phyloP scores from a whole-genome alignment of 2,888 invertebrate species.

The Microplitis deprimator region DNA sequence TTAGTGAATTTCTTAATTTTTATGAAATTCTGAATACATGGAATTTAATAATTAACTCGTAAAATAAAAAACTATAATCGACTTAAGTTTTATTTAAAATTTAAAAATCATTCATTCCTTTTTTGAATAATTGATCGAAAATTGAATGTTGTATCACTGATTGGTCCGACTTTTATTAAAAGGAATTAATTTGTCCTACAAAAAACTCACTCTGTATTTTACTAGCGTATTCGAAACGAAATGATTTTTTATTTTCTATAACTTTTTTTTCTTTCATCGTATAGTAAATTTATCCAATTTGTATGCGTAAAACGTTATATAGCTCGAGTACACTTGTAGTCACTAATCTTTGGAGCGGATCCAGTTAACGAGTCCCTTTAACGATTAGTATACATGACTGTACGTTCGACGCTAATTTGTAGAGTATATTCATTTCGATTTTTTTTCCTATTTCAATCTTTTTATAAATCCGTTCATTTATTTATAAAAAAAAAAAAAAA shows the following conservation, averaged over 20 bases:
- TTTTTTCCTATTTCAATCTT: background rate
- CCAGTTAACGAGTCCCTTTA: constrained; percentile 36
- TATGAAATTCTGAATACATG: too few species aligned
- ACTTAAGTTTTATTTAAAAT: too few species aligned
- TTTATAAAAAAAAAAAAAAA: background rate
- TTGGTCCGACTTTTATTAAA: background rate
- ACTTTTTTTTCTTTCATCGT: background rate
- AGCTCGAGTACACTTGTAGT: constrained; percentile 25
- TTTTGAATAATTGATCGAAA: too few species aligned
- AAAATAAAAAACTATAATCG: too few species aligned
- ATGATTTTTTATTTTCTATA: background rate
- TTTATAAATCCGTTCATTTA: background rate
- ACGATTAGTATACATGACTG: constrained; percentile 29
- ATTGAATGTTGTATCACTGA: too few species aligned
- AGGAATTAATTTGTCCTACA: background rate
- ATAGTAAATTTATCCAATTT: constrained; percentile 13
- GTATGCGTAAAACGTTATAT: constrained; percentile 17
- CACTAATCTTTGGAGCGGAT: constrained; percentile 32
- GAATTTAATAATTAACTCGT: too few species aligned
- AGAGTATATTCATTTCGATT: background rate
- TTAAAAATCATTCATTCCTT: too few species aligned
- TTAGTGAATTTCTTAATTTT: too few species aligned
- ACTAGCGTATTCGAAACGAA: too few species aligned
- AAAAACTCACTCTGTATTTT: too few species aligned
- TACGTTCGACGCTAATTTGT: background rate